A percentile compares a stretch with the other conserved stretches of the same genome.
phyloP scores from a whole-genome alignment of 2,113 vertebrate species.

The Grantiella picta region DNA sequence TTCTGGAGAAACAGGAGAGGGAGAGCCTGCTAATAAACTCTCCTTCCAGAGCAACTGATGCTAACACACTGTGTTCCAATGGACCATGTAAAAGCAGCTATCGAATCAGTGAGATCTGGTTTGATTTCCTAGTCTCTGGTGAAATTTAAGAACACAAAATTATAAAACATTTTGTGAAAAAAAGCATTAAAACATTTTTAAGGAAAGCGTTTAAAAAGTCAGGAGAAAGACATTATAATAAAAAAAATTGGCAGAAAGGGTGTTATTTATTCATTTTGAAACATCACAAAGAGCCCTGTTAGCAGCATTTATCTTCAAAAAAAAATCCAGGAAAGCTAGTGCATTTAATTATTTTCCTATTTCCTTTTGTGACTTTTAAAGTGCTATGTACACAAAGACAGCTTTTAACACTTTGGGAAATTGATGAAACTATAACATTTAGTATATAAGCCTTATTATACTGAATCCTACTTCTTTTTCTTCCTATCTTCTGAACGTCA shows the following conservation, averaged over 20 bases:
- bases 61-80: conserved; percentile 33
- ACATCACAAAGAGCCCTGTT: conserved; percentile 48
- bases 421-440: conserved; percentile 17
- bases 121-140: conserved; percentile 68
- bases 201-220: conserved; percentile 64
- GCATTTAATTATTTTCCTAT: conserved; percentile 54
- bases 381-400: neutral
- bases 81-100: conserved; percentile 57
- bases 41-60: conserved; percentile 26
- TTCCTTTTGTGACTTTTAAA: conserved; percentile 63
- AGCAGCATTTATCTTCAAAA: conserved; percentile 41
- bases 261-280: conserved; percentile 72
- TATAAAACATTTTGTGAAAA: conserved; percentile 60
- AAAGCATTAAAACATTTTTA: conserved; percentile 56
- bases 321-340: conserved; percentile 1
- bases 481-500: neutral
- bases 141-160: conserved; percentile 66
- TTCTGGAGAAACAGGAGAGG: conserved; percentile 17
- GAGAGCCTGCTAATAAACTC: conserved; percentile 59
- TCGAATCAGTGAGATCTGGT: conserved; percentile 60
- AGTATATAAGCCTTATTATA: neutral
- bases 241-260: conserved; percentile 40
- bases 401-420: conserved; percentile 40
- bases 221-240: conserved; percentile 55
- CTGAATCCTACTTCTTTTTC: neutral